Evolutionary conservation across 2,888 invertebrate species (phyloP).

Genomic region (Lepetodrilus schrolli): DNA sequence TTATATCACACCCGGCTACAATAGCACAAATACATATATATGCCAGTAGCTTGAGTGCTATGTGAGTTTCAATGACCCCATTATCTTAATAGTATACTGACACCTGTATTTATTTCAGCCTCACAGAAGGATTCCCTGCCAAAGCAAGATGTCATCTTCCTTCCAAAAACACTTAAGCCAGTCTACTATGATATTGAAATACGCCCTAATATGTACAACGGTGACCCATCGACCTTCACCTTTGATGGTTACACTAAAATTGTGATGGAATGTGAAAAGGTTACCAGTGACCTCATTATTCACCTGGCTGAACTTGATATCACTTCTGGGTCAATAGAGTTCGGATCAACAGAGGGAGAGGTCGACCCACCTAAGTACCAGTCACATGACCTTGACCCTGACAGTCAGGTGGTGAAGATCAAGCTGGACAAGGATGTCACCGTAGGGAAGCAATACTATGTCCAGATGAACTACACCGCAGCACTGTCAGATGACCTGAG

Average conservation of each 20-base stretch:
- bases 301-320: constrained; percentile 84
- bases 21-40: no score
- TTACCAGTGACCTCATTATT: constrained; percentile 82
- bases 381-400: constrained; percentile 31
- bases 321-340: constrained; percentile 78
- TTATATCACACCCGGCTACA: no score
- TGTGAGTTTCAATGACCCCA: no score
- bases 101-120: no score
- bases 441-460: constrained; percentile 80
- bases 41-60: no score
- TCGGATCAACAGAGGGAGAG: constrained; percentile 6
- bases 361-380: constrained; percentile 21
- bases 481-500: constrained; percentile 78
- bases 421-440: constrained; percentile 79
- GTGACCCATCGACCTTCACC: constrained; percentile 37
- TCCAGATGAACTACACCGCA: constrained; percentile 84
- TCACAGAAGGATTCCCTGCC: no score
- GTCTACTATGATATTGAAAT: constrained; percentile 44
- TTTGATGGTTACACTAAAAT: constrained; percentile 40
- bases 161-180: constrained; percentile 41
- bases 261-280: constrained; percentile 27
- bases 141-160: constrained; percentile 30
- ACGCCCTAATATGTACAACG: constrained; percentile 45
- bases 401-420: constrained; percentile 75
- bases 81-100: no score